Percentiles rank a stretch among this genome's conserved stretches.
phyloP scores from a whole-genome alignment of 2,797 vertebrate species.

The Tokudaia tokunoshimensis region DNA sequence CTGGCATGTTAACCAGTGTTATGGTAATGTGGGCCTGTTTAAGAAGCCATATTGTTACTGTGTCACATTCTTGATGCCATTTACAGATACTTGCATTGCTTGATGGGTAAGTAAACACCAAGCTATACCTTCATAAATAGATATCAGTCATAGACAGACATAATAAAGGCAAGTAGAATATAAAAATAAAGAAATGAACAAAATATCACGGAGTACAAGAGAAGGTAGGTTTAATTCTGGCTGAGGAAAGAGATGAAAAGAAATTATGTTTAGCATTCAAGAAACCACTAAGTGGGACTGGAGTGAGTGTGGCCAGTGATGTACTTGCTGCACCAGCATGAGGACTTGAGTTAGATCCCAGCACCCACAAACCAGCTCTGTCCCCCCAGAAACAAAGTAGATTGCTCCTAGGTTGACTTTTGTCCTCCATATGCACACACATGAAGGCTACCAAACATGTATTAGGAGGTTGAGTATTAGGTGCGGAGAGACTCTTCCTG shows the following conservation, averaged over 20 bases:
- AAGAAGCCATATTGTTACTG: background rate
- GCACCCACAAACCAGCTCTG: background rate
- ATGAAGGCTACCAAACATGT: background rate
- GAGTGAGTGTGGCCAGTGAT: background rate
- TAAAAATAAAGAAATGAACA: background rate
- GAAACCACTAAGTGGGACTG: background rate
- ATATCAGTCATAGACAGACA: background rate
- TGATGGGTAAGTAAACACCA: background rate
- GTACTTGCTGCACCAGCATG: background rate
- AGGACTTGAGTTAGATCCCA: background rate
- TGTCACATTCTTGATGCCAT: background rate
- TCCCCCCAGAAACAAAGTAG: background rate
- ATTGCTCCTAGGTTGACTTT: background rate
- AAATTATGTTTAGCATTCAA: background rate
- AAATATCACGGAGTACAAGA: background rate
- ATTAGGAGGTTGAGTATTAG: background rate
- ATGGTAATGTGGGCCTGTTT: background rate
- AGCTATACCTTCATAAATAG: background rate
- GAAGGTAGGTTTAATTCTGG: background rate
- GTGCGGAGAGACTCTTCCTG: background rate
- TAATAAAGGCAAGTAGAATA: slow-evolving; percentile 2
- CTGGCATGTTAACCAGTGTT: background rate
- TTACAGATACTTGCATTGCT: background rate
- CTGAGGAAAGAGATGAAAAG: background rate
- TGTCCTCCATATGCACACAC: background rate